Evolutionary conservation across 2,797 vertebrate species (phyloP), one percentile per base, ranked within the genome.

Genomic region (Chrosomus eos): DNA sequence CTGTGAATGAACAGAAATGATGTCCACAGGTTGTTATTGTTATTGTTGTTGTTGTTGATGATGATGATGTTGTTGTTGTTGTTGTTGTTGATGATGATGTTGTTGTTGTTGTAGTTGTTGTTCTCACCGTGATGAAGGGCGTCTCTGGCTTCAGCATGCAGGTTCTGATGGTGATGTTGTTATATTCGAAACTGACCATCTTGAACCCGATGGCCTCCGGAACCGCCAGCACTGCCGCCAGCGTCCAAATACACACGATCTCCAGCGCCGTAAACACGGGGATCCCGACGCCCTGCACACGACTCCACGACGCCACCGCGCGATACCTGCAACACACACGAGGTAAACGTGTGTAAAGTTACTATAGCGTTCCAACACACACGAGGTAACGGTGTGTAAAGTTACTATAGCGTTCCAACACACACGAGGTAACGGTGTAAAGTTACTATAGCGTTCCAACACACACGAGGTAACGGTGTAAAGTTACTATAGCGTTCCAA

Each of bases 281-380:
- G 71, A 99, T 94, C 19, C 98, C 97, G 0, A 95, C 96, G 16
- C 97, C 95, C 87, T 97, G 97, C 1, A 99, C 96, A 3, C 98
- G 95, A 10, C 95, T 98, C 98, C 98, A 99, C 45, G 98, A 98
- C 0, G 94, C 96, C 85, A 99, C 98, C 0, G 98, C 98, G 38
- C 97, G 96, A n/a, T 98, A 99, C 92, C 98, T 99, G 18, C 91
- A 23, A 70, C 45, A 38, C 40, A 70, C 48, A 33, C n/a, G 3
- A 23, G n/a, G 28, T 19, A 16, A 31, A 68, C n/a, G n/a, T n/a
- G 45, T 48, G 45, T 43, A 3, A 43, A 43, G 40, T 43, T 43
- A 43, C 40, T 11, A 11, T 3, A 43, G 40, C 40, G 1, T 43
- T 3, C 3, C 40, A 43, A 43, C 40, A 43, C 40, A 40, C 40